Percentiles rank a stretch among this genome's conserved stretches.
These are phyloP conservation scores for Nixonia krombeini DNA, from an alignment of 1,140 invertebrate species.

Conservation along the genomic window DNA sequence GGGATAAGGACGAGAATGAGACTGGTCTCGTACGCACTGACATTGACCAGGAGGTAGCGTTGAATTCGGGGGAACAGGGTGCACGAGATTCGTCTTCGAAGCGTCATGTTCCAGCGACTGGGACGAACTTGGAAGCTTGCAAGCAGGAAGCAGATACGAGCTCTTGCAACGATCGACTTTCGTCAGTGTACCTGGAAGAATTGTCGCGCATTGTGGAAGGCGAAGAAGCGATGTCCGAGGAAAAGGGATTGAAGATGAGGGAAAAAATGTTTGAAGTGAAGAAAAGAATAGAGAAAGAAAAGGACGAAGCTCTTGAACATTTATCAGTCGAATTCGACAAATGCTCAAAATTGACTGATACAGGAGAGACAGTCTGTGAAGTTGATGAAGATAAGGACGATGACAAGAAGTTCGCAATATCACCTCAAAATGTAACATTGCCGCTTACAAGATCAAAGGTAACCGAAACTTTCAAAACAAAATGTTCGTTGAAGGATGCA, in stretches of 20 bases:
- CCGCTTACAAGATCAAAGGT: too few relatives aligned
- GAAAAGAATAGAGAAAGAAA: constrained; percentile 47
- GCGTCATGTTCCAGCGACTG: too few relatives aligned
- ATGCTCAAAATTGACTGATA: constrained; percentile 28
- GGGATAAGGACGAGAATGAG: too few relatives aligned
- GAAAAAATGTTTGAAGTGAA: constrained; percentile 47
- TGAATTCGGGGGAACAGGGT: neutral
- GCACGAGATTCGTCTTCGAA: neutral
- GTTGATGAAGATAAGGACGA: constrained; percentile 14
- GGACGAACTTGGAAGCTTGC: too few relatives aligned
- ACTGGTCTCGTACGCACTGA: too few relatives aligned
- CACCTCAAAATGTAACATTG: too few relatives aligned
- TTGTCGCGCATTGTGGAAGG: constrained; percentile 21
- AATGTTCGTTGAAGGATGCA: too few relatives aligned
- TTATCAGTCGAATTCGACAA: constrained; percentile 45
- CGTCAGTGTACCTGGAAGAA: constrained; percentile 9
- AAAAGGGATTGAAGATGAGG: constrained; percentile 29
- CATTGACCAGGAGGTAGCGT: neutral
- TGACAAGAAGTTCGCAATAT: too few relatives aligned
- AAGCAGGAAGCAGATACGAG: too few relatives aligned
- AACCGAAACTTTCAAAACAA: too few relatives aligned
- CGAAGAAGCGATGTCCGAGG: constrained; percentile 15
- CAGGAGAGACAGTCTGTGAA: too few relatives aligned
- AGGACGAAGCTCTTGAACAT: constrained; percentile 42
- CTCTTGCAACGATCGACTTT: neutral